Conservation (phyloP, 2,888 invertebrate species). For the Trichacis sp. region DNA sequence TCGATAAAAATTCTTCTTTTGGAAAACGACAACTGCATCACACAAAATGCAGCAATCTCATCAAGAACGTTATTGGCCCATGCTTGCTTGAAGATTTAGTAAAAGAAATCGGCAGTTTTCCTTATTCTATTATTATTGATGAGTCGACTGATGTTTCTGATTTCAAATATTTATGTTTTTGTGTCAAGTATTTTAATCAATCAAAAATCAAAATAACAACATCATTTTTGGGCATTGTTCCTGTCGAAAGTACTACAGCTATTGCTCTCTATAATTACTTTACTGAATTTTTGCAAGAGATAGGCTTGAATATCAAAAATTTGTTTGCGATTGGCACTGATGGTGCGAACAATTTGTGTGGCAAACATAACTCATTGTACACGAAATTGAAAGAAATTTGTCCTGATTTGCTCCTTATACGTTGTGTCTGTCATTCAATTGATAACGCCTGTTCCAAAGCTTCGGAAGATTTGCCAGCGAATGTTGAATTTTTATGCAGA, state of each 20-base stretch:
- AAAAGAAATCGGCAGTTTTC: conserved; percentile 20
- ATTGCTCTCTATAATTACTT: conserved; percentile 7
- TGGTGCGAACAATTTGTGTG: conserved; percentile 46
- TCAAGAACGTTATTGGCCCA: conserved; percentile 31
- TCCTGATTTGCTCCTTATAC: conserved; percentile 29
- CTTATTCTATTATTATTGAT: conserved; percentile 37
- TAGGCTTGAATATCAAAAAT: conserved; percentile 26
- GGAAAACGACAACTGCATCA: conserved; percentile 24
- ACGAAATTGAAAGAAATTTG: conserved; percentile 19
- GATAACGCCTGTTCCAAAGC: conserved; percentile 44
- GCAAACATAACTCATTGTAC: conserved; percentile 45
- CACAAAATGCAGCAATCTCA: conserved; percentile 35
- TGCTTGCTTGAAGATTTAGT: conserved; percentile 20
- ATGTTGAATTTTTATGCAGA: conserved; percentile 38
- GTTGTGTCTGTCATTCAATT: conserved; percentile 22
- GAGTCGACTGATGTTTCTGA: conserved; percentile 37
- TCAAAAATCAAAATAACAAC: conserved; percentile 21
- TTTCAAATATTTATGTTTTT: conserved; percentile 34
- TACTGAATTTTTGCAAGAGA: conserved; percentile 3
- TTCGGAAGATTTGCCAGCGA: conserved; percentile 40
- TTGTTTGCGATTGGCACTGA: conserved; percentile 46
- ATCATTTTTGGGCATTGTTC: conserved; percentile 28
- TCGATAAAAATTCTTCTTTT: conserved; percentile 10
- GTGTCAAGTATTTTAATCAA: conserved; percentile 39
- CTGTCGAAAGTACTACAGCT: conserved; percentile 20